phyloP scores from a whole-genome alignment of 2,113 vertebrate species.

The Cranoglanis bouderius region DNA sequence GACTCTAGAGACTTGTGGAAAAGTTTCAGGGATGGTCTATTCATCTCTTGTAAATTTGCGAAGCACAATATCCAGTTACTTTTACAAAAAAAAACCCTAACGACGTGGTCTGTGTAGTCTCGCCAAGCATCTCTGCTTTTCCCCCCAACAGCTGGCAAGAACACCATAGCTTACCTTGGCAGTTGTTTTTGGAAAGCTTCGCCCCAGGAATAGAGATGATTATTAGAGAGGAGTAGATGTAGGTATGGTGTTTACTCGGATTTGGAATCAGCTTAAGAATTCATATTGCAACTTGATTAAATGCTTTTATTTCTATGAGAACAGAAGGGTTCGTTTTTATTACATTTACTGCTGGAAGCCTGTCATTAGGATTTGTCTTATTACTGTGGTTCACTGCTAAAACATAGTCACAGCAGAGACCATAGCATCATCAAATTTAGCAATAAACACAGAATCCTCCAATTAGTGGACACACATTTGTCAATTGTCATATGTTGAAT shows the following conservation, averaged over 20 bases:
- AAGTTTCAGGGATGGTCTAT: conserved; percentile 20
- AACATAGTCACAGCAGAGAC: not conserved
- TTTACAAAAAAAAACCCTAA: conserved; percentile 7
- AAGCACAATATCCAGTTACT: conserved; percentile 48
- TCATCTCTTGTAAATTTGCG: conserved; percentile 28
- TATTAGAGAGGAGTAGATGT: conserved; percentile 17
- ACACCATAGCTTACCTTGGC: conserved; percentile 52
- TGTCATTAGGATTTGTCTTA: not conserved
- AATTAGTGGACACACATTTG: not conserved
- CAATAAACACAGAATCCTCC: not conserved
- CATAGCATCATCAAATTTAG: not conserved
- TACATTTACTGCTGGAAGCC: conserved; percentile 3
- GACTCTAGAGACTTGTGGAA: conserved; percentile 6
- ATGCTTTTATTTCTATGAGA: not conserved
- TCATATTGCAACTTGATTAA: conserved; percentile 10
- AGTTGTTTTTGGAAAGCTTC: conserved; percentile 35
- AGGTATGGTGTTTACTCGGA: conserved; percentile 23
- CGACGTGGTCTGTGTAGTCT: conserved; percentile 49
- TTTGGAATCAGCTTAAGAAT: conserved; percentile 1
- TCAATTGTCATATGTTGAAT: not conserved
- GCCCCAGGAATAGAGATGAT: conserved; percentile 44
- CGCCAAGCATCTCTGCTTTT: conserved; percentile 47
- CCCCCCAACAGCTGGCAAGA: conserved; percentile 51
- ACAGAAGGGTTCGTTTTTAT: not conserved
- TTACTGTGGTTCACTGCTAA: not conserved